phyloP scores from a whole-genome alignment of 2,113 vertebrate genomes.

The Equus przewalskii region DNA sequence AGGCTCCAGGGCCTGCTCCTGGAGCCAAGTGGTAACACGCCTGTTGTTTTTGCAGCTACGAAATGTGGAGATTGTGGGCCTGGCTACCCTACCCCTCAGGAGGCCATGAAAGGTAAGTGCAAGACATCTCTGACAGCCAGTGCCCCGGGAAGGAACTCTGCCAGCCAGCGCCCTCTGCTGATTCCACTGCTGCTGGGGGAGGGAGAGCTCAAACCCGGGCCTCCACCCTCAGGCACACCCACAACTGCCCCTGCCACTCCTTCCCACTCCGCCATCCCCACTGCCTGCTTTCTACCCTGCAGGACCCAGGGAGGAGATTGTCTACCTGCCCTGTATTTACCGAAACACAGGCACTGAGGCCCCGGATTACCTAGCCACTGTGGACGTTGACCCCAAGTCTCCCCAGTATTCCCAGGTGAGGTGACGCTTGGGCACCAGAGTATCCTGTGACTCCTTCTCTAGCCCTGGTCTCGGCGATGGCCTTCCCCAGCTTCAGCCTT shows the following conservation, averaged over 20 bases:
- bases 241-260: background rate
- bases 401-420: slow-evolving; percentile 92
- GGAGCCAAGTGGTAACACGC: too few species aligned
- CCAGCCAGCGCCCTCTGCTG: background rate
- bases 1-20: too few species aligned
- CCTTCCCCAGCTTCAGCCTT: background rate
- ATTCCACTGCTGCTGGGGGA: fast-evolving
- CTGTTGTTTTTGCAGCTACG: slow-evolving; percentile 80
- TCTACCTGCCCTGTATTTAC: slow-evolving; percentile 97
- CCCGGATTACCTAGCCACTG: slow-evolving; percentile 95
- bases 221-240: background rate
- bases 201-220: fast-evolving
- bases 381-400: slow-evolving; percentile 94
- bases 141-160: background rate
- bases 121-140: fast-evolving
- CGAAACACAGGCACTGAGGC: slow-evolving; percentile 90
- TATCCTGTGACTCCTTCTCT: background rate
- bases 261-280: background rate
- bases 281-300: background rate
- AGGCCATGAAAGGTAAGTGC: slow-evolving; percentile 95
- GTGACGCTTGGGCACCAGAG: background rate
- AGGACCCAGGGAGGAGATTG: slow-evolving; percentile 94
- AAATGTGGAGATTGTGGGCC: slow-evolving; percentile 93
- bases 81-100: slow-evolving; percentile 91
- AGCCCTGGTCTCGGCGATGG: background rate